These are phyloP conservation scores for Coelogynopora nodosa DNA, from an alignment of 2,888 invertebrate genomes.

Conservation along the genomic window DNA sequence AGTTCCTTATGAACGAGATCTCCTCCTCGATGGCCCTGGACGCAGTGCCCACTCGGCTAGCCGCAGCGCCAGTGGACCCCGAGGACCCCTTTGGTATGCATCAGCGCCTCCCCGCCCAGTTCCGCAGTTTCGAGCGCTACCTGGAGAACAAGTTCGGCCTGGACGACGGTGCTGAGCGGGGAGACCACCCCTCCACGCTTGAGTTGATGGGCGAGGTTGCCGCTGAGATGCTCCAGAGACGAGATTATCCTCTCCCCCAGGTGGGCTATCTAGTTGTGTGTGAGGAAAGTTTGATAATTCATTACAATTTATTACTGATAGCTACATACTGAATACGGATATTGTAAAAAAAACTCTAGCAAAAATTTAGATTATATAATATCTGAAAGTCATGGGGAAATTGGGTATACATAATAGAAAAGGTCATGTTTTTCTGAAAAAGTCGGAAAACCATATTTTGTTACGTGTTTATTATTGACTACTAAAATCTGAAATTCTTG, in stretches of 20 bases:
- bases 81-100: conserved; percentile 18
- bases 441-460: too few relatives aligned
- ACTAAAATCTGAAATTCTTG: too few relatives aligned
- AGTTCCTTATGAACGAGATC: conserved; percentile 5
- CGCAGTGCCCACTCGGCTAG: background rate
- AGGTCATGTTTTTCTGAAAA: too few relatives aligned
- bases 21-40: background rate
- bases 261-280: background rate
- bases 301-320: too few relatives aligned
- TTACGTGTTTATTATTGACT: too few relatives aligned
- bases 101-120: background rate
- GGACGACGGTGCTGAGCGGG: background rate
- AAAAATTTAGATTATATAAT: too few relatives aligned
- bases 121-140: conserved; percentile 5
- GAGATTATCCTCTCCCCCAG: conserved; percentile 9
- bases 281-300: too few relatives aligned
- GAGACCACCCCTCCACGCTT: background rate
- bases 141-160: conserved; percentile 12
- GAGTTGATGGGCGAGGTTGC: background rate
- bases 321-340: too few relatives aligned
- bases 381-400: too few relatives aligned
- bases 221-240: background rate
- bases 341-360: too few relatives aligned
- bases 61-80: background rate
- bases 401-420: too few relatives aligned